Evolutionary conservation across 1,140 invertebrate genomes (phyloP).

Genomic region (Achroia grisella): DNA sequence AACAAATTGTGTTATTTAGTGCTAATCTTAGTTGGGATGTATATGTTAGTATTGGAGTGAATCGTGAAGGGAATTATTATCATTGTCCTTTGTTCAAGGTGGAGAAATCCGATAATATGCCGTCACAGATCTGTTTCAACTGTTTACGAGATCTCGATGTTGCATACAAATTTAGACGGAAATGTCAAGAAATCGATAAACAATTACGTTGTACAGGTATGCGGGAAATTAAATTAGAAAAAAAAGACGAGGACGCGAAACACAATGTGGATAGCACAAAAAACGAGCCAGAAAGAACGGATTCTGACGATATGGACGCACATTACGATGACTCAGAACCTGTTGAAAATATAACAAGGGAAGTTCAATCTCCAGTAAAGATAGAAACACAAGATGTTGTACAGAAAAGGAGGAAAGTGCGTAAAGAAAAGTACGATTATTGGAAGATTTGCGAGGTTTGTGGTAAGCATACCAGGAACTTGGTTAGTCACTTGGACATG

Average conservation of each 20-base stretch:
- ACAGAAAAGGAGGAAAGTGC: conserved; percentile 29
- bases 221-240: conserved; percentile 42
- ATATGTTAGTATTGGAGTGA: no score
- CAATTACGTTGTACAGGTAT: conserved; percentile 20
- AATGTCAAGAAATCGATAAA: conserved; percentile 61
- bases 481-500: conserved; percentile 70
- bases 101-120: conserved; percentile 48
- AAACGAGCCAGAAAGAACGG: conserved; percentile 12
- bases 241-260: conserved; percentile 14
- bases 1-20: no score
- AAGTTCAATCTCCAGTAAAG: conserved; percentile 9
- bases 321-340: conserved; percentile 21
- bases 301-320: conserved; percentile 10
- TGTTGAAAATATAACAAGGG: not conserved
- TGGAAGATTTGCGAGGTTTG: conserved; percentile 69
- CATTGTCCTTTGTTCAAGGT: conserved; percentile 36
- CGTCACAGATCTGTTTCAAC: conserved; percentile 53
- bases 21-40: no score
- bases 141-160: conserved; percentile 55
- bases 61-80: no score
- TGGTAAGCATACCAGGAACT: conserved; percentile 59
- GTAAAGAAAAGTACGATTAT: conserved; percentile 54
- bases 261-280: conserved; percentile 16
- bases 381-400: conserved; percentile 16
- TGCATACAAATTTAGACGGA: conserved; percentile 61